Conservation (phyloP, 2,888 invertebrate species). For the Nipponacmea schrenckii region DNA sequence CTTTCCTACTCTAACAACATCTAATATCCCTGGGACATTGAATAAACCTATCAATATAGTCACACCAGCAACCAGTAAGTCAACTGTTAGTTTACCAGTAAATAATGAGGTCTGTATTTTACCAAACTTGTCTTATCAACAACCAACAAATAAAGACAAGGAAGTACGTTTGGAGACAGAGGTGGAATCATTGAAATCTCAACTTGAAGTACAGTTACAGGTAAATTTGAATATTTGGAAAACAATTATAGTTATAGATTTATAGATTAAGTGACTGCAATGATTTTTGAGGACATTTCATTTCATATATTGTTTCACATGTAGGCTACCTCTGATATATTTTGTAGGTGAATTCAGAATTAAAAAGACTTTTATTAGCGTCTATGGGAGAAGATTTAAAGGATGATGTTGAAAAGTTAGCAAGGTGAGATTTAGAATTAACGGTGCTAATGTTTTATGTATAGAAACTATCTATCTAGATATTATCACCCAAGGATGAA, state of each 20-base stretch:
- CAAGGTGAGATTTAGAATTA: slow-evolving; percentile 71
- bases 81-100: not conserved
- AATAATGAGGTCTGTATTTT: not conserved
- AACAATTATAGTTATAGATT: too few relatives aligned
- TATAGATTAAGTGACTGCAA: too few relatives aligned
- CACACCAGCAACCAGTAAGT: not conserved
- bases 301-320: too few relatives aligned
- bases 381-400: slow-evolving; percentile 95
- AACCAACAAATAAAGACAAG: slow-evolving; percentile 28
- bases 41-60: not conserved
- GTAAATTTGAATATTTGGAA: slow-evolving; percentile 24
- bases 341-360: slow-evolving; percentile 84
- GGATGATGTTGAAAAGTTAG: slow-evolving; percentile 86
- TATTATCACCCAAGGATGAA: too few relatives aligned
- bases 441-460: not conserved
- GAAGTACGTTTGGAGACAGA: slow-evolving; percentile 42
- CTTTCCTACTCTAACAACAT: not conserved
- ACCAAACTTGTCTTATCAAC: not conserved
- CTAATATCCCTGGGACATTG: not conserved
- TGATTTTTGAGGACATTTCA: too few relatives aligned
- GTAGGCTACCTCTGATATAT: slow-evolving; percentile 11
- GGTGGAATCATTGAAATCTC: slow-evolving; percentile 44
- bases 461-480: not conserved
- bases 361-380: slow-evolving; percentile 91
- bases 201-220: slow-evolving; percentile 46